Evolutionary conservation across 2,113 vertebrate genomes (phyloP).

Genomic region (Delphinus delphis): DNA sequence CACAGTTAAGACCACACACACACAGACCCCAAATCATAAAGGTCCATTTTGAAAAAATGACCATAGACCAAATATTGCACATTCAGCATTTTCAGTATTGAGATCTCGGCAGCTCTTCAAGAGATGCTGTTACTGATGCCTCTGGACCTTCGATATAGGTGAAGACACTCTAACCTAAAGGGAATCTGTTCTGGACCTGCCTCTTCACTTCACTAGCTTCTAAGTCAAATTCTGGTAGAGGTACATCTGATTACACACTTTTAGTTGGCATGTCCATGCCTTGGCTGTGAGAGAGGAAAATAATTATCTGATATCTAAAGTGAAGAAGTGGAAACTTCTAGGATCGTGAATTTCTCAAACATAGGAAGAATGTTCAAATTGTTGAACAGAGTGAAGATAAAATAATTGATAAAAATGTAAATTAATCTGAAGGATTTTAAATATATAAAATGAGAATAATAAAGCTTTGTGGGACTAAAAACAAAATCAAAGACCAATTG

Average conservation of each 20-base stretch:
- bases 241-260: not conserved
- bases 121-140: fast-evolving
- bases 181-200: not conserved
- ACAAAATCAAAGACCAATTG: not conserved
- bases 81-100: no score
- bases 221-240: not conserved
- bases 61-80: not conserved
- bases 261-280: no score
- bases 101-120: not conserved
- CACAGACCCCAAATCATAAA: not conserved
- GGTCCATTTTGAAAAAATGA: not conserved
- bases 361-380: not conserved
- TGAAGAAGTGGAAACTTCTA: not conserved
- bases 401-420: not conserved
- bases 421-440: not conserved
- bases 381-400: not conserved
- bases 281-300: not conserved
- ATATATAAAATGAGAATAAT: not conserved
- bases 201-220: not conserved
- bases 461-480: not conserved
- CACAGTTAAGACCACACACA: not conserved
- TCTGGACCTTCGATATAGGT: fast-evolving
- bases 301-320: not conserved
- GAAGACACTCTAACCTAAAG: not conserved
- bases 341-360: not conserved